phyloP scores from a whole-genome alignment of 1,140 invertebrate species.

The Drosophila kurseongensis region DNA sequence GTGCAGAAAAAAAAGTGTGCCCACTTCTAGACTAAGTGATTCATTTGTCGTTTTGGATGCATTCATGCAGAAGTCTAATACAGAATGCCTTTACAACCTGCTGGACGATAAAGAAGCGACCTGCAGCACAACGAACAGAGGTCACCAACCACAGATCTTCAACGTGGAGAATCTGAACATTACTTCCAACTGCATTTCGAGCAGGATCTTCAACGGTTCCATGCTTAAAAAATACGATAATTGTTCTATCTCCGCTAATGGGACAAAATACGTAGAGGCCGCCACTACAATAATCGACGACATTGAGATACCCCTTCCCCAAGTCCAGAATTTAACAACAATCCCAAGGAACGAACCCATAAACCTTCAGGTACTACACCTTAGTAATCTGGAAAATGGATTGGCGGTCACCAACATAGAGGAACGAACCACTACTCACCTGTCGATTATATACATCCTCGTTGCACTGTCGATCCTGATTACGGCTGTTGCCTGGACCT shows the following conservation, averaged over 20 bases:
- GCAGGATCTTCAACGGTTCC: neutral
- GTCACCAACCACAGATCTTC: too few relatives aligned
- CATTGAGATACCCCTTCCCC: neutral
- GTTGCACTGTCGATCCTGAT: too few relatives aligned
- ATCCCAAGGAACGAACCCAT: neutral
- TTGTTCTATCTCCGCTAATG: neutral
- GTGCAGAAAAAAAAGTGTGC: too few relatives aligned
- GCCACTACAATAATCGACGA: neutral
- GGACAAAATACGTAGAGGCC: neutral
- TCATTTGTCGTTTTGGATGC: too few relatives aligned
- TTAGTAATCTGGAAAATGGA: neutral
- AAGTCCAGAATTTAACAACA: neutral
- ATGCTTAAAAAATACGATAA: neutral
- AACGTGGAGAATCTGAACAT: neutral
- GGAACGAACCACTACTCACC: neutral
- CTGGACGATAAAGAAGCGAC: neutral
- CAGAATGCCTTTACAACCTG: neutral
- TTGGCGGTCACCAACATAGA: neutral
- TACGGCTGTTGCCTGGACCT: too few relatives aligned
- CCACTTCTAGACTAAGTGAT: too few relatives aligned
- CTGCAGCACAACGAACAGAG: neutral
- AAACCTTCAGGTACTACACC: neutral
- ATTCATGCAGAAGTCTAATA: too few relatives aligned
- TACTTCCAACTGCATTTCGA: neutral
- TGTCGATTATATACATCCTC: neutral